Evolutionary conservation across 2,113 vertebrate genomes (phyloP), one percentile per base, ranked within the genome.

Genomic region (Trachemys scripta): DNA sequence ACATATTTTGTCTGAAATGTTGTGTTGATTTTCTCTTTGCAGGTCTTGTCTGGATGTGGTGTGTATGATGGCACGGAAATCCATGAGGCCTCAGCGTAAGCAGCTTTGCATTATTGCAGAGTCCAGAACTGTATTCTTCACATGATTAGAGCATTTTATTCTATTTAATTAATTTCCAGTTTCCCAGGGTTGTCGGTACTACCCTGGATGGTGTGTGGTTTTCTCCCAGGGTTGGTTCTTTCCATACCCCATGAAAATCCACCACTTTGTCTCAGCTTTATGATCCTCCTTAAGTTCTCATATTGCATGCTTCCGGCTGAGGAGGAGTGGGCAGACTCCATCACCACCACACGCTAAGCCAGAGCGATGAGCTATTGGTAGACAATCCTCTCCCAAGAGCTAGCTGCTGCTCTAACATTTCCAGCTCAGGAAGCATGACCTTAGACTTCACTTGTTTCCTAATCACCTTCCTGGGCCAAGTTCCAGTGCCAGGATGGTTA

Each of bases 41-140:
- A 99, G 99, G 98, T 99, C 56, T 97, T 99, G 1, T 99, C 99
- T 5, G 99, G 99, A 24, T 99, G 99, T 62, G 99, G 99, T 27
- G 99, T 99, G 65, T 99, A 98, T 0, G 99, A 99, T 96, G 99
- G 99, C 31, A 98, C 99, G 10, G 99, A 99, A 98, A 98, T 99
- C 88, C 99, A 99, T 0, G 99, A 99, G 96, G 99, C 99, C 4
- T 99, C 99, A 1, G 98, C 99, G 99, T 99, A 97, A 99, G 99
- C 97, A 84, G 51, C 42, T 83, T 80, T 85, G 10, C 56, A 31
- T 85, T 92, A 76, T 16, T 56, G 1, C 10, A 50, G 8, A 12
- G 57, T 81, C 31, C 8, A 54, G 29, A 69, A 50, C 4, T 25
- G 2, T 47, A 25, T 78, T 47, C 75, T 78, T 78, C 42, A 27